phyloP scores from a whole-genome alignment of 2,797 vertebrate genomes.

The Vultur gryphus region DNA sequence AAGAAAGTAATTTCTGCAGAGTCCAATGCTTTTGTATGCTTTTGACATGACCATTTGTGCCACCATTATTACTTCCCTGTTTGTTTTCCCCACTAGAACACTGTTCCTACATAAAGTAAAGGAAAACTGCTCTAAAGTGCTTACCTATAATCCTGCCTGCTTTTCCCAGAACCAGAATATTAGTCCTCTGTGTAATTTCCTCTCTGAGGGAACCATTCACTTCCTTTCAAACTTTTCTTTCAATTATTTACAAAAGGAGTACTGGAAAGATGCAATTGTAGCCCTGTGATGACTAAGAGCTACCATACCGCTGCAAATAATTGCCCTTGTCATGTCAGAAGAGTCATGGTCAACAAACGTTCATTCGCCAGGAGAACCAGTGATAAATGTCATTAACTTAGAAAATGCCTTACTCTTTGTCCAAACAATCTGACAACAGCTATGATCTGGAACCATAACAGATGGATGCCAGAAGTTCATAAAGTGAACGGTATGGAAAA shows the following conservation, averaged over 20 bases:
- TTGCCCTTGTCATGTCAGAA: background rate
- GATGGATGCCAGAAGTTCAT: background rate
- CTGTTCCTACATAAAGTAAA: background rate
- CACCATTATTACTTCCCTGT: background rate
- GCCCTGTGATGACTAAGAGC: background rate
- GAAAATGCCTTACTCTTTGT: background rate
- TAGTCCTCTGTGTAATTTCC: background rate
- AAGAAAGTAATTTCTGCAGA: background rate
- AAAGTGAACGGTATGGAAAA: background rate
- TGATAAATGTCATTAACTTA: constrained; percentile 22
- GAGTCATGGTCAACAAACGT: background rate
- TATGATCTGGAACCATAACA: background rate
- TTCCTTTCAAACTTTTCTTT: background rate
- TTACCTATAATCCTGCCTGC: background rate
- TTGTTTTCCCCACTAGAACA: background rate
- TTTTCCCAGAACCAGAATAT: background rate
- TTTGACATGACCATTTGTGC: background rate
- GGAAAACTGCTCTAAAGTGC: background rate
- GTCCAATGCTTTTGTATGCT: background rate
- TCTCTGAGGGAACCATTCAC: background rate
- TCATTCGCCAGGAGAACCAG: background rate
- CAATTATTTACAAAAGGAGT: background rate
- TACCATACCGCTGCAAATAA: background rate
- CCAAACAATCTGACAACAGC: constrained; percentile 7
- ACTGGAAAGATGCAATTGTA: background rate